These are phyloP conservation scores for Planococcus citri DNA, from an alignment of 1,140 invertebrate genomes.

Conservation along the genomic window DNA sequence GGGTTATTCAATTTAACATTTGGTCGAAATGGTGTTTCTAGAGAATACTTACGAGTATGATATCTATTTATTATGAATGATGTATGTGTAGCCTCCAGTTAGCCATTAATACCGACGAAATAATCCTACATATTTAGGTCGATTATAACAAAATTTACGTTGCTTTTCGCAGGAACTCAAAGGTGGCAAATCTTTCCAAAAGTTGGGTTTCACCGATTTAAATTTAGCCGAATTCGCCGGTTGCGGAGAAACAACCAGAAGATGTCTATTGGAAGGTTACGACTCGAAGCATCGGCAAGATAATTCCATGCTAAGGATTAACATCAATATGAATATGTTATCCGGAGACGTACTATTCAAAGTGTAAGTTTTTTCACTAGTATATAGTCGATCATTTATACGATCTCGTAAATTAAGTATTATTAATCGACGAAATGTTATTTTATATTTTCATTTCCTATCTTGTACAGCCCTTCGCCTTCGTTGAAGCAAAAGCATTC, in stretches of 20 bases:
- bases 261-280: slow-evolving; percentile 88
- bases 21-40: too few species aligned
- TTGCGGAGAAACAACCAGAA: slow-evolving; percentile 65
- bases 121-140: too few species aligned
- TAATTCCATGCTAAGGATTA: slow-evolving; percentile 85
- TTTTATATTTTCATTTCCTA: slow-evolving; percentile 22
- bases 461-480: slow-evolving; percentile 55
- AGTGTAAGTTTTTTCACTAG: slow-evolving; percentile 58
- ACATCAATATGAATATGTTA: slow-evolving; percentile 84
- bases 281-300: slow-evolving; percentile 80
- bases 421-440: background rate
- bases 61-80: too few species aligned
- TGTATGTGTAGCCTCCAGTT: too few species aligned
- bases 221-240: slow-evolving; percentile 94
- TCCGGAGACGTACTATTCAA: slow-evolving; percentile 94
- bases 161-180: slow-evolving; percentile 49
- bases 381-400: background rate
- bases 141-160: too few species aligned
- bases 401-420: background rate
- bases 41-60: too few species aligned
- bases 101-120: too few species aligned
- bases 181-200: slow-evolving; percentile 84
- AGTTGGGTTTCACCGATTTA: slow-evolving; percentile 91
- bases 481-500: slow-evolving; percentile 51
- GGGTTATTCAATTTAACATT: too few species aligned